phyloP scores from a whole-genome alignment of 2,888 invertebrate species.

The Exephanes ischioxanthus region DNA sequence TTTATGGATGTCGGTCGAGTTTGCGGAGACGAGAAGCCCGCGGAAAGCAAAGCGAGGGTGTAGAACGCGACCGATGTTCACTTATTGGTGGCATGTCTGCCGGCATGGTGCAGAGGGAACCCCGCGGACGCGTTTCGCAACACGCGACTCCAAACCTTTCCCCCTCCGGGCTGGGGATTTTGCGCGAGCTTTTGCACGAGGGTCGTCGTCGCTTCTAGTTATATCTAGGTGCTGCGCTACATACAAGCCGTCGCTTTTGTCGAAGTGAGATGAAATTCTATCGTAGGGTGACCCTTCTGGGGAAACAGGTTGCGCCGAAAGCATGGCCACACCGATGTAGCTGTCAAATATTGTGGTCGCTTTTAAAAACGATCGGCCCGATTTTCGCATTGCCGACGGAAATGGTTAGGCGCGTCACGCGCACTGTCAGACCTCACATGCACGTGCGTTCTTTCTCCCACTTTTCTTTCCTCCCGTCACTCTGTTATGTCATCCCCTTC shows the following conservation, averaged over 20 bases:
- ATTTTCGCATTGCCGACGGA: conserved; percentile 65
- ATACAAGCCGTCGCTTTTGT: conserved; percentile 58
- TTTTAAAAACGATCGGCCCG: conserved; percentile 83
- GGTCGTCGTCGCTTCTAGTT: conserved; percentile 60
- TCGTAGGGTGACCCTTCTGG: conserved; percentile 52
- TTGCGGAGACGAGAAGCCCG: conserved; percentile 71
- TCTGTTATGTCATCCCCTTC: not conserved
- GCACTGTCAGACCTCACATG: conserved; percentile 9
- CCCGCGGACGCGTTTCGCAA: conserved; percentile 64
- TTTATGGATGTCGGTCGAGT: conserved; percentile 76
- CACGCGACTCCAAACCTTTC: conserved; percentile 64
- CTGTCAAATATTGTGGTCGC: conserved; percentile 84
- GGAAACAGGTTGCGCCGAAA: conserved; percentile 84
- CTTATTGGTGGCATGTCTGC: conserved; percentile 85
- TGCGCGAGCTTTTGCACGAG: conserved; percentile 66
- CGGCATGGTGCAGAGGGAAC: conserved; percentile 80
- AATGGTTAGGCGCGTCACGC: conserved; percentile 20
- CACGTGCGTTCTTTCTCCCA: conserved; percentile 15
- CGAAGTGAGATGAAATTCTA: conserved; percentile 64
- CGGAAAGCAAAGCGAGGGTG: conserved; percentile 77
- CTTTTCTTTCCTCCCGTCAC: not conserved
- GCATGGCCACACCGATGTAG: conserved; percentile 80
- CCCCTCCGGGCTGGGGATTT: conserved; percentile 58
- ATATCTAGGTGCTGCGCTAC: conserved; percentile 50
- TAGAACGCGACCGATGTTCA: conserved; percentile 84